These are phyloP conservation scores for Anoplolepis gracilipes DNA, from an alignment of 1,140 invertebrate species.

Conservation along the genomic window DNA sequence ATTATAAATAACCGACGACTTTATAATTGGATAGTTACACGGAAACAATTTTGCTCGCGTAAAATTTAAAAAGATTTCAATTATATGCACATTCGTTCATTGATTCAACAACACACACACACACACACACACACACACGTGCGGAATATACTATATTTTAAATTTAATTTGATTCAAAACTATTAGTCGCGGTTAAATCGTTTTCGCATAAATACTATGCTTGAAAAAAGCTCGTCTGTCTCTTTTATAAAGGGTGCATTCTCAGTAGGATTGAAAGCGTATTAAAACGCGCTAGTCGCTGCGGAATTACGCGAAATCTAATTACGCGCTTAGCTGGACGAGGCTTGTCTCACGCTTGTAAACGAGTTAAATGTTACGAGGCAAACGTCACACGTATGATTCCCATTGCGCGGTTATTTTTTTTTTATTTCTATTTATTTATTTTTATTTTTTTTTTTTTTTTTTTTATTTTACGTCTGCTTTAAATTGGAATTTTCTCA, in stretches of 20 bases:
- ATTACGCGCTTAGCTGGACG: slow-evolving; percentile 40
- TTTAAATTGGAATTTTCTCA: slow-evolving; percentile 12
- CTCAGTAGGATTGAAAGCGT: slow-evolving; percentile 11
- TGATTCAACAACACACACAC: too few relatives aligned
- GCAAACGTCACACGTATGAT: background rate
- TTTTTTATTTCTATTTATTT: background rate
- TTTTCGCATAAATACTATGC: slow-evolving; percentile 1
- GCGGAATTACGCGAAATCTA: slow-evolving; percentile 48
- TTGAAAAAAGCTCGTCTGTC: background rate
- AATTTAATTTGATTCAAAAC: slow-evolving; percentile 8
- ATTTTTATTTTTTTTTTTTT: too few relatives aligned
- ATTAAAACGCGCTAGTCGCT: slow-evolving; percentile 22
- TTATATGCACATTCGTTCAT: background rate
- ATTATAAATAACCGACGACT: background rate
- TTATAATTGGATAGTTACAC: background rate
- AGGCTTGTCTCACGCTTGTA: slow-evolving; percentile 29
- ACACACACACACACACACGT: too few relatives aligned
- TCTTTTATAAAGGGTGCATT: background rate
- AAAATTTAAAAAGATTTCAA: slow-evolving; percentile 9
- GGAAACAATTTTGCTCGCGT: background rate
- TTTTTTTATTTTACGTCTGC: too few relatives aligned
- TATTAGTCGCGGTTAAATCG: background rate
- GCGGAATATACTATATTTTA: background rate
- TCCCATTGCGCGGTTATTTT: background rate
- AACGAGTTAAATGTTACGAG: slow-evolving; percentile 28